Evolutionary conservation across 1,140 invertebrate genomes (phyloP).

Genomic region (Latrodectus geometricus): DNA sequence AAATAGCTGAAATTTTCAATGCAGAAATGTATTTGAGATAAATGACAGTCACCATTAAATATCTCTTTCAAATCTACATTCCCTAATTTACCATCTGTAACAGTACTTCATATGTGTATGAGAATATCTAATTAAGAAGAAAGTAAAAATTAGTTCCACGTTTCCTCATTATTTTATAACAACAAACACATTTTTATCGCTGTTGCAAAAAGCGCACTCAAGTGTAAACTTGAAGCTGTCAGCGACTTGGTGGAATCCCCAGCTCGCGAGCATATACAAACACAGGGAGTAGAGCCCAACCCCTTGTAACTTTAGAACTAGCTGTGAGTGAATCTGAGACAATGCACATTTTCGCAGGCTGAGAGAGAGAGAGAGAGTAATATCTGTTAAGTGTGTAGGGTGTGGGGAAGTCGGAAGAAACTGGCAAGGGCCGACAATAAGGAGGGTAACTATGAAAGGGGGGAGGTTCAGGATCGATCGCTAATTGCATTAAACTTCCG

Average conservation of each 20-base stretch:
- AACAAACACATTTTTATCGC: background rate
- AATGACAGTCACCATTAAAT: too few species aligned
- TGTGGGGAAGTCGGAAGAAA: background rate
- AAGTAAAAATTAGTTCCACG: background rate
- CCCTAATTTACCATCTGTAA: too few species aligned
- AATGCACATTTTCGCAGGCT: background rate
- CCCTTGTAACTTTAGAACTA: background rate
- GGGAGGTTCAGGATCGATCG: constrained; percentile 14
- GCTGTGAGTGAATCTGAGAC: background rate
- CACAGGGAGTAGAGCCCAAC: background rate
- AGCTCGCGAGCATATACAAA: background rate
- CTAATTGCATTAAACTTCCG: constrained; percentile 52
- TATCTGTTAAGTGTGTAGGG: background rate
- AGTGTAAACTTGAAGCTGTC: constrained; percentile 1
- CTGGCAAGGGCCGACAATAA: background rate
- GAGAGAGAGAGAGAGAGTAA: background rate
- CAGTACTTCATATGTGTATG: too few species aligned
- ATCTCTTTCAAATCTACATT: too few species aligned
- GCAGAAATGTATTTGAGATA: too few species aligned
- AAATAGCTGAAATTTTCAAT: too few species aligned
- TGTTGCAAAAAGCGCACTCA: background rate
- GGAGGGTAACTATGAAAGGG: background rate
- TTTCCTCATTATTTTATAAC: background rate
- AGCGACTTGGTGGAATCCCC: background rate
- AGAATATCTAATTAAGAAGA: background rate